Evolutionary conservation across 2,888 invertebrate species (phyloP).

Genomic region (Malthinus flaveolus): DNA sequence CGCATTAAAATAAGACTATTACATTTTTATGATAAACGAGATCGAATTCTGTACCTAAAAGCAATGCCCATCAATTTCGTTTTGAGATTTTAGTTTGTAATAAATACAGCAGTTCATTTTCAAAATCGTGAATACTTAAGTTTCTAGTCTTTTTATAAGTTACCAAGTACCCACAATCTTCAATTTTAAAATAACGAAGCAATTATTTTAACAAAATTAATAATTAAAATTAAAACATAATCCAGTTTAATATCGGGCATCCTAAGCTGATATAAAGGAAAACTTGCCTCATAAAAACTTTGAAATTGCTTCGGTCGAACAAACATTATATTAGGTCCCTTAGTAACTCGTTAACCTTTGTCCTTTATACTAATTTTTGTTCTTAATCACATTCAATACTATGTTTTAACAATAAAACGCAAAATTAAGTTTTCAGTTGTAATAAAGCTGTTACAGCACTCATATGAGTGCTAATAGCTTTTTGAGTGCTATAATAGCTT

Average conservation of each 20-base stretch:
- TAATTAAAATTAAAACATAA: slow-evolving; percentile 28
- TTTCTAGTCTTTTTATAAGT: no score
- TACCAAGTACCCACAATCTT: background rate
- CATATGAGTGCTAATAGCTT: no score
- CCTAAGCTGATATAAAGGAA: slow-evolving; percentile 32
- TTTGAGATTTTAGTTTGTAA: no score
- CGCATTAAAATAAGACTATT: no score
- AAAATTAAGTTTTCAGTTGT: slow-evolving; percentile 5
- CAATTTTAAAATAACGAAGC: background rate
- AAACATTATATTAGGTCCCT: slow-evolving; percentile 23
- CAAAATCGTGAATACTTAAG: no score
- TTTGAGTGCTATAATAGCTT: no score
- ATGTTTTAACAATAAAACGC: slow-evolving; percentile 7
- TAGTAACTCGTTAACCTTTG: slow-evolving; percentile 25
- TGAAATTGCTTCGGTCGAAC: slow-evolving; percentile 36
- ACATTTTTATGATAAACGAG: no score
- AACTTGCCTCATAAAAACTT: slow-evolving; percentile 43
- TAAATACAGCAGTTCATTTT: no score
- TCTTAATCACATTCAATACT: slow-evolving; percentile 8
- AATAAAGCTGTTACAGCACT: no score
- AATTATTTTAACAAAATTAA: slow-evolving; percentile 18
- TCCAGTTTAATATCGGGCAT: slow-evolving; percentile 24
- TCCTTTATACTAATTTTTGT: slow-evolving; percentile 19
- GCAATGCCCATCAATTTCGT: no score
- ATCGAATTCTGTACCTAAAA: no score